Percentiles rank a stretch among this genome's conserved stretches.
These are phyloP conservation scores for Brotula barbata DNA, from an alignment of 2,797 vertebrate genomes.

Conservation along the genomic window DNA sequence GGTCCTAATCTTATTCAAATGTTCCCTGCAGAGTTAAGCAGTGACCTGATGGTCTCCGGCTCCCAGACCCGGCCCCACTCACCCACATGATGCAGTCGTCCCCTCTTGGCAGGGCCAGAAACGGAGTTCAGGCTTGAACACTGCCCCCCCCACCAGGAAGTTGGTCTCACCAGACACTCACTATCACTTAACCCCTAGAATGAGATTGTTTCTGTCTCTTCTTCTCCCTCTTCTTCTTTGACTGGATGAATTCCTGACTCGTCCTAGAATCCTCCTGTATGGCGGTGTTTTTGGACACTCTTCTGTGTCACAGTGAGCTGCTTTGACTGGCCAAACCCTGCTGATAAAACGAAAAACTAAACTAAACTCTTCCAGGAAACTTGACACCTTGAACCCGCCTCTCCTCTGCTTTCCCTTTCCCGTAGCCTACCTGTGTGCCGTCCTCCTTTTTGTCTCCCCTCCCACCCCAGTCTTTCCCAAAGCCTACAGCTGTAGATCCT, in stretches of 20 bases:
- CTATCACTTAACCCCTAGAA: constrained; percentile 14
- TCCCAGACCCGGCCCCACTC: constrained; percentile 45
- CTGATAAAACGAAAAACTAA: constrained; percentile 50
- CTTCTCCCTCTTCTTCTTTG: constrained; percentile 23
- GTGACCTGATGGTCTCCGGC: no score
- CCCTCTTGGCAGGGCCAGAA: constrained; percentile 23
- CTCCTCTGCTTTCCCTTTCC: constrained; percentile 9
- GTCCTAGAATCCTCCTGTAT: constrained; percentile 19
- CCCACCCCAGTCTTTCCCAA: constrained; percentile 32
- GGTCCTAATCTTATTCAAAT: constrained; percentile 13
- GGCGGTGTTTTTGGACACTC: constrained; percentile 10
- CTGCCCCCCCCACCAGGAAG: constrained; percentile 32
- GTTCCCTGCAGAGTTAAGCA: background rate
- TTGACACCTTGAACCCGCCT: constrained; percentile 58
- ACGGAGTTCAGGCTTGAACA: constrained; percentile 10
- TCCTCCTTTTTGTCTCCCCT: constrained; percentile 42
- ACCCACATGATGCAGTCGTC: constrained; percentile 69
- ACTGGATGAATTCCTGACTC: constrained; percentile 19
- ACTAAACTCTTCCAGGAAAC: constrained; percentile 57
- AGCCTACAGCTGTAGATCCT: background rate
- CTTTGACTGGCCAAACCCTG: constrained; percentile 47
- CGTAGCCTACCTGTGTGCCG: constrained; percentile 46
- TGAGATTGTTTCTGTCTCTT: constrained; percentile 3
- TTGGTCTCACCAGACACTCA: constrained; percentile 16
- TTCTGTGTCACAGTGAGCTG: constrained; percentile 21